phyloP scores from a whole-genome alignment of 2,888 invertebrate species.

The Hoplodrina ambigua region DNA sequence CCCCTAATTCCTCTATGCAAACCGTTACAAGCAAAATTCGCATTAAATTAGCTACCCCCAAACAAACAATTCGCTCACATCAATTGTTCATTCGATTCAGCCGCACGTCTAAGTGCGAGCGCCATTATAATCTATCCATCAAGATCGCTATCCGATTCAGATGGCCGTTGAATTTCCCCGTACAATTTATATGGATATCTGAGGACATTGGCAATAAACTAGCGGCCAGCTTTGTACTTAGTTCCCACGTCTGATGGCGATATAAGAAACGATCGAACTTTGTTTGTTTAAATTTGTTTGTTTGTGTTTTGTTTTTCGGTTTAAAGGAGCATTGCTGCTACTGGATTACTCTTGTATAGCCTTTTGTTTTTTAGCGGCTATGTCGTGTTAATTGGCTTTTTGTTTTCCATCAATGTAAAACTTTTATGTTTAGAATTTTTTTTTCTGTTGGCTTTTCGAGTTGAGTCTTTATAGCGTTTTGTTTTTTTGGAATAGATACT shows the following conservation, averaged over 20 bases:
- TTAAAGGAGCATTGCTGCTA: conserved; percentile 18
- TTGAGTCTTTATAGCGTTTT: too few species aligned
- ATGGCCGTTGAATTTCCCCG: conserved; percentile 77
- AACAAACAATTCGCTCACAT: conserved; percentile 33
- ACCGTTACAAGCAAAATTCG: conserved; percentile 4
- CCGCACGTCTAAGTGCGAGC: conserved; percentile 68
- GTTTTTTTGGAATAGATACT: background rate
- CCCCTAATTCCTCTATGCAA: conserved; percentile 1
- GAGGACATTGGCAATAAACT: conserved; percentile 78
- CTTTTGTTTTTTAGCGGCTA: background rate
- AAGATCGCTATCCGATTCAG: conserved; percentile 82
- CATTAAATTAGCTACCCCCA: conserved; percentile 33
- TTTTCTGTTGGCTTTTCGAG: background rate
- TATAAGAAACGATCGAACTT: conserved; percentile 72
- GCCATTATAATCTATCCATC: conserved; percentile 80
- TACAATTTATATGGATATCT: conserved; percentile 77
- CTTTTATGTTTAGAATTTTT: background rate
- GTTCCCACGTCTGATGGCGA: conserved; percentile 79
- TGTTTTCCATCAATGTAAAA: background rate
- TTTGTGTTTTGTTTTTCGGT: conserved; percentile 23
- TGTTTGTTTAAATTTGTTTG: conserved; percentile 47
- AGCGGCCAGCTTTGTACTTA: conserved; percentile 77
- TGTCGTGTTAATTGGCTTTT: background rate
- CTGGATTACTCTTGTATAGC: conserved; percentile 2
- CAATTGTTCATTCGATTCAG: conserved; percentile 39